phyloP scores from a whole-genome alignment of 2,888 invertebrate genomes.

The Hanleya hanleyi region DNA sequence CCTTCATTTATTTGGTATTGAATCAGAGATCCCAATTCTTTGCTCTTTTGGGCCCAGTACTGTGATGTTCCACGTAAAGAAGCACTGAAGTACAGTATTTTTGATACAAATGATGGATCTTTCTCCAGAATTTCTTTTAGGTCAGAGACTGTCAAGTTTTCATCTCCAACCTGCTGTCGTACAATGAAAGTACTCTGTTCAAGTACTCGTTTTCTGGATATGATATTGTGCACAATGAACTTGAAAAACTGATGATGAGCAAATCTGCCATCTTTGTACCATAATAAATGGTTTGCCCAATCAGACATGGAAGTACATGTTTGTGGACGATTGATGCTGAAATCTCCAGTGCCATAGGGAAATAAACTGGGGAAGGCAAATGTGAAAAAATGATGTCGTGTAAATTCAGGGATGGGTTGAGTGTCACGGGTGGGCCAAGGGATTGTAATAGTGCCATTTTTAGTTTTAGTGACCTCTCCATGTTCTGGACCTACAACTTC shows the following conservation, averaged over 20 bases:
- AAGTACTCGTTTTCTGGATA: conserved; percentile 3
- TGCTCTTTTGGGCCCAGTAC: conserved; percentile 21
- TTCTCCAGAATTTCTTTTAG: conserved; percentile 9
- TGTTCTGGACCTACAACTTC: conserved; percentile 6
- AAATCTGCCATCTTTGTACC: conserved; percentile 20
- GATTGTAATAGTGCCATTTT: conserved; percentile 14
- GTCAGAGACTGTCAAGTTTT: background rate
- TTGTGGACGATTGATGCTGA: conserved; percentile 3
- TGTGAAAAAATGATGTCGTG: conserved; percentile 14
- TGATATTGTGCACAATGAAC: conserved; percentile 14
- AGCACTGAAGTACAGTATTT: conserved; percentile 28
- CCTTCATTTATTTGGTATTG: conserved; percentile 25
- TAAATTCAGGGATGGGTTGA: background rate
- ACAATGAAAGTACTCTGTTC: background rate
- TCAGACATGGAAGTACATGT: conserved; percentile 4
- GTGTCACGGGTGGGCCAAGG: conserved; percentile 29
- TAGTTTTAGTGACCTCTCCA: conserved; percentile 9
- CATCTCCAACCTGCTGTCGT: conserved; percentile 4
- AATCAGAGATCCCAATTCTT: conserved; percentile 17
- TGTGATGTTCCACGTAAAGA: conserved; percentile 18
- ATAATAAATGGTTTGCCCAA: conserved; percentile 10
- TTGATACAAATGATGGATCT: background rate
- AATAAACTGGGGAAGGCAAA: conserved; percentile 29
- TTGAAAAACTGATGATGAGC: conserved; percentile 19
- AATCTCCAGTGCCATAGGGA: conserved; percentile 18